Evolutionary conservation across 2,113 vertebrate species (phyloP).

Genomic region (Carassius auratus): DNA sequence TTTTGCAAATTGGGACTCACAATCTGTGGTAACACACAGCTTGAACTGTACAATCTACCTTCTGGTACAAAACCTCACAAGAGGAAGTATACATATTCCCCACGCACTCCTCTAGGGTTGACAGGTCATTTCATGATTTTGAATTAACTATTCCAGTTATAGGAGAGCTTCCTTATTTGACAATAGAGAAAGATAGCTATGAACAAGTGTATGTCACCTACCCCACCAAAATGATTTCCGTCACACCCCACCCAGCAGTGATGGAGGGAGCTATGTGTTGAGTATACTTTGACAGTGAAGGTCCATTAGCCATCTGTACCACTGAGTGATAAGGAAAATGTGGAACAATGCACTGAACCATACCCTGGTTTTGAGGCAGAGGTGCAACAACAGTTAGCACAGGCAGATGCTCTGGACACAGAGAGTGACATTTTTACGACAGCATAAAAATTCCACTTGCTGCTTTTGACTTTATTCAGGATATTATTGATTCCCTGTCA

Average conservation of each 20-base stretch:
- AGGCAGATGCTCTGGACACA: constrained; percentile 1
- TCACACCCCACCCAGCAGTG: too few relatives aligned
- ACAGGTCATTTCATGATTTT: too few relatives aligned
- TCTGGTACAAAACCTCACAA: too few relatives aligned
- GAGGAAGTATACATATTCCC: too few relatives aligned
- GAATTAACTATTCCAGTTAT: too few relatives aligned
- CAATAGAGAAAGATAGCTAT: background rate
- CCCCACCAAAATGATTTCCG: background rate
- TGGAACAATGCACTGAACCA: background rate
- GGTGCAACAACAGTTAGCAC: background rate
- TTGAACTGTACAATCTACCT: too few relatives aligned
- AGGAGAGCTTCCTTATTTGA: background rate
- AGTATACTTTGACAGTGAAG: background rate
- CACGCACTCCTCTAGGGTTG: too few relatives aligned
- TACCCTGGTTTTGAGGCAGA: background rate
- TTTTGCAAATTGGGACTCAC: background rate
- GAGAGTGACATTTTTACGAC: background rate
- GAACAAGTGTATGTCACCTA: background rate
- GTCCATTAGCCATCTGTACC: background rate
- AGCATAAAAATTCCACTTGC: background rate
- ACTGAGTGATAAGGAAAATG: background rate
- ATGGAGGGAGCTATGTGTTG: too few relatives aligned
- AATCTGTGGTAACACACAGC: too few relatives aligned
- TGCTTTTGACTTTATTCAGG: background rate
- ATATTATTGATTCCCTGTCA: background rate